phyloP scores from a whole-genome alignment of 1,140 invertebrate genomes.

The Drosophila baimaii region DNA sequence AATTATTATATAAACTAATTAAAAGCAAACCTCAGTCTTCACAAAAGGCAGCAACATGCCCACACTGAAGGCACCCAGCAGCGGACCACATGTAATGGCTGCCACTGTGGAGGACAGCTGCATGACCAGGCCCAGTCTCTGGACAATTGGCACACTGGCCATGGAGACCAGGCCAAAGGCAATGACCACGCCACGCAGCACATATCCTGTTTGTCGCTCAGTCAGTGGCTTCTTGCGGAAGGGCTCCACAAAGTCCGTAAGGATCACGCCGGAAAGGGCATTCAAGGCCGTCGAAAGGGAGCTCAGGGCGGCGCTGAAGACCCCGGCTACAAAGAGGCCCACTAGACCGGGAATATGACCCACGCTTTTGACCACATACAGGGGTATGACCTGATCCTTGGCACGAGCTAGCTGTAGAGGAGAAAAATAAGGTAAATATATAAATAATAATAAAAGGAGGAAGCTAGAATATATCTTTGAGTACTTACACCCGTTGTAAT shows the following conservation, averaged over 20 bases:
- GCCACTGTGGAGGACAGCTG: conserved; percentile 91
- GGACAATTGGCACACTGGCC: conserved; percentile 88
- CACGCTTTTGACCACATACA: conserved; percentile 88
- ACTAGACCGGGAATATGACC: conserved; percentile 88
- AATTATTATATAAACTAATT: background rate
- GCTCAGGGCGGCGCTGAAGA: conserved; percentile 90
- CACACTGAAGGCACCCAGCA: conserved; percentile 93
- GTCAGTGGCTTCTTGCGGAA: conserved; percentile 86
- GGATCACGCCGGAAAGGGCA: conserved; percentile 90
- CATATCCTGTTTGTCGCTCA: conserved; percentile 86
- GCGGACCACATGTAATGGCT: conserved; percentile 92
- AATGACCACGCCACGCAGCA: conserved; percentile 88
- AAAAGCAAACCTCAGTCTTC: conserved; percentile 86
- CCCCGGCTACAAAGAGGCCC: conserved; percentile 91
- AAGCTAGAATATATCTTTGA: too few relatives aligned
- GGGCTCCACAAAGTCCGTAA: conserved; percentile 92
- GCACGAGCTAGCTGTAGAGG: conserved; percentile 82
- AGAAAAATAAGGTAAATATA: background rate
- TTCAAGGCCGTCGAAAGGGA: conserved; percentile 92
- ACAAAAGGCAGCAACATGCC: conserved; percentile 93
- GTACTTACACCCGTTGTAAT: conserved; percentile 86
- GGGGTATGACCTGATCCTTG: conserved; percentile 89
- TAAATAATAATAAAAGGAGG: too few relatives aligned
- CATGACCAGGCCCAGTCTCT: conserved; percentile 89
- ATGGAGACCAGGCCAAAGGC: conserved; percentile 88